Evolutionary conservation across 2,888 invertebrate genomes (phyloP).

Genomic region (Dynastes hyllus): DNA sequence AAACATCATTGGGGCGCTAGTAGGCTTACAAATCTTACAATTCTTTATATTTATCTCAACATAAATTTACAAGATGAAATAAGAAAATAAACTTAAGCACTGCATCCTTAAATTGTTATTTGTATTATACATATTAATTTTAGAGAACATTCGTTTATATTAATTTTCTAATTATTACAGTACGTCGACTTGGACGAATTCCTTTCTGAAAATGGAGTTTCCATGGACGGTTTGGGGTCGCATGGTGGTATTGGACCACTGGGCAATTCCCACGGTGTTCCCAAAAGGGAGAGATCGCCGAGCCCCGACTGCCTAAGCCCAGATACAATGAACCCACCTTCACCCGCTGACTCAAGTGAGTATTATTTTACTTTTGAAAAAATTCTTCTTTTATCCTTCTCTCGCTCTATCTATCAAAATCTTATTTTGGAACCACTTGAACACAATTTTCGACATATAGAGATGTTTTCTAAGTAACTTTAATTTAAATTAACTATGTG

Average conservation of each 20-base stretch:
- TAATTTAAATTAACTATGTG: background rate
- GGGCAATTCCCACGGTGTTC: constrained; percentile 79
- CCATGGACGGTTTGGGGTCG: constrained; percentile 83
- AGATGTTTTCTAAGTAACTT: background rate
- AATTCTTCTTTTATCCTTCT: background rate
- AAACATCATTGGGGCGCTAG: no score
- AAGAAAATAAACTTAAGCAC: no score
- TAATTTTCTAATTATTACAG: constrained; percentile 73
- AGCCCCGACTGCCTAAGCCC: constrained; percentile 93
- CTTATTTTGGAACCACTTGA: constrained; percentile 24
- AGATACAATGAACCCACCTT: constrained; percentile 91
- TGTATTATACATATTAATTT: no score
- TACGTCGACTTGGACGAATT: constrained; percentile 98
- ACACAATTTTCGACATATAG: constrained; percentile 26
- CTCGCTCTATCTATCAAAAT: constrained; percentile 4
- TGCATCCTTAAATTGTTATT: no score
- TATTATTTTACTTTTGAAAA: constrained; percentile 50
- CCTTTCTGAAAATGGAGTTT: constrained; percentile 95
- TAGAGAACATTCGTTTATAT: constrained; percentile 3
- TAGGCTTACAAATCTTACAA: no score
- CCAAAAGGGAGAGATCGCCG: constrained; percentile 90
- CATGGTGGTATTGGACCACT: constrained; percentile 74
- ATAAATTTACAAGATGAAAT: no score
- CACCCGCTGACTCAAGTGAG: constrained; percentile 93
- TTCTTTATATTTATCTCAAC: no score